phyloP scores from a whole-genome alignment of 2,797 vertebrate species.

The Threskiornis aethiopicus region DNA sequence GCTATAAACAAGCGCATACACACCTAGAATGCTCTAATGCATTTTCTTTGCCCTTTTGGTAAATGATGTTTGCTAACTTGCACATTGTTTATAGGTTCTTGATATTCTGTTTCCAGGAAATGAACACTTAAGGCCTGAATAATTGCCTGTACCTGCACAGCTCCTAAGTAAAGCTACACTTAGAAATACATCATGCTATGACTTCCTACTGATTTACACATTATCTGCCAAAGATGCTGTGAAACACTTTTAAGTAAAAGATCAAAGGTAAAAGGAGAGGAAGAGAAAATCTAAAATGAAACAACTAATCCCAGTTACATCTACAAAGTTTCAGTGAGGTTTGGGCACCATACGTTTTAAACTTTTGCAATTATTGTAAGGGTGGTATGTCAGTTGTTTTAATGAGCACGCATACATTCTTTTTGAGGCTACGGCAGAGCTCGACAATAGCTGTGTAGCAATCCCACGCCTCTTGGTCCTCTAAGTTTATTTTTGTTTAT shows the following conservation, averaged over 20 bases:
- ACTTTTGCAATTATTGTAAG: not conserved
- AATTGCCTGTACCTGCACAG: not conserved
- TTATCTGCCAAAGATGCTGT: not conserved
- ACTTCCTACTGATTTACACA: not conserved
- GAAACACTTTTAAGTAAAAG: not conserved
- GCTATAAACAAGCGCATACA: not conserved
- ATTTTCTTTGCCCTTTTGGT: not conserved
- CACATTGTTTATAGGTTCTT: not conserved
- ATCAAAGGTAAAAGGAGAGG: not conserved
- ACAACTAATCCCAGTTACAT: not conserved
- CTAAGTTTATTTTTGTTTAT: not conserved
- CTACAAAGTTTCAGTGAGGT: not conserved
- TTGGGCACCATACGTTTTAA: not conserved
- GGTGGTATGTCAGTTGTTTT: not conserved
- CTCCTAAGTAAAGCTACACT: not conserved
- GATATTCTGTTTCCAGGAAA: not conserved
- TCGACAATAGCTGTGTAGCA: not conserved
- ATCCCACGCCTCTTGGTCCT: not conserved
- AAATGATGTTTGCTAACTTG: not conserved
- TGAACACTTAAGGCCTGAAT: not conserved
- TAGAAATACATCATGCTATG: not conserved
- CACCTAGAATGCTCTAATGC: not conserved
- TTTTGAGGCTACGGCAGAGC: not conserved
- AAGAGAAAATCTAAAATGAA: not conserved
- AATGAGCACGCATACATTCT: not conserved